Conservation (phyloP, 2,113 vertebrate species). For the Spea bombifrons region DNA sequence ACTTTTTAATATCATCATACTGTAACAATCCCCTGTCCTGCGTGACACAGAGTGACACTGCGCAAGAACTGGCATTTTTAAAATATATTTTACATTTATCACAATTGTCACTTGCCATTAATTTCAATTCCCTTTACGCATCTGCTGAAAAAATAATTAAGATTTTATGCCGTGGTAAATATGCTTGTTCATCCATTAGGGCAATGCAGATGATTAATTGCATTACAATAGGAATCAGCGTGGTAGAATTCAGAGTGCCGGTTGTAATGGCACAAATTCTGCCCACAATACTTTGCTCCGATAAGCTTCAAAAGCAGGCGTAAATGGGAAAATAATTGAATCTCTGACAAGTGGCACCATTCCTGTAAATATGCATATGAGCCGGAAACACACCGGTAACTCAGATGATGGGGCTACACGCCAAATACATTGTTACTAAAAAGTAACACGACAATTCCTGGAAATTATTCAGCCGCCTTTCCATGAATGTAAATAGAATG, state of each 20-base stretch:
- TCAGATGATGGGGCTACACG: slow-evolving; percentile 18
- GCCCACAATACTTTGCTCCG: slow-evolving; percentile 60
- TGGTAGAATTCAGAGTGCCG: slow-evolving; percentile 46
- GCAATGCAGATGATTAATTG: slow-evolving; percentile 73
- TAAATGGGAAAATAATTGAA: slow-evolving; percentile 67
- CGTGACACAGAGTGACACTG: slow-evolving; percentile 33
- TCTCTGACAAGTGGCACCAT: slow-evolving; percentile 50
- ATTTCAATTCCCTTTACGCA: slow-evolving; percentile 67
- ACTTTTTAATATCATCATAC: not conserved
- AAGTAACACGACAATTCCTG: not conserved
- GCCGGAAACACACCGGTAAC: slow-evolving; percentile 2
- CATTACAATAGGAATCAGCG: slow-evolving; percentile 67
- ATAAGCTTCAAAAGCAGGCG: slow-evolving; percentile 61
- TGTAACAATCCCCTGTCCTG: not conserved
- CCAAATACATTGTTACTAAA: slow-evolving; percentile 23
- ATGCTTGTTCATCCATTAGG: slow-evolving; percentile 71
- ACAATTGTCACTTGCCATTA: slow-evolving; percentile 68
- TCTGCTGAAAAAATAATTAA: slow-evolving; percentile 75
- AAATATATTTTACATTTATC: slow-evolving; percentile 65
- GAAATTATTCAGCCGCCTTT: slow-evolving; percentile 16
- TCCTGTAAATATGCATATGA: slow-evolving; percentile 29
- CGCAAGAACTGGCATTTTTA: slow-evolving; percentile 57
- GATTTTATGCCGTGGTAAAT: slow-evolving; percentile 75
- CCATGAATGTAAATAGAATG: slow-evolving; percentile 5
- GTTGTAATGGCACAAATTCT: slow-evolving; percentile 60